Evolutionary conservation across 2,888 invertebrate genomes (phyloP), one percentile per base, ranked within the genome.

Genomic region (Steinernema carpocapsae): DNA sequence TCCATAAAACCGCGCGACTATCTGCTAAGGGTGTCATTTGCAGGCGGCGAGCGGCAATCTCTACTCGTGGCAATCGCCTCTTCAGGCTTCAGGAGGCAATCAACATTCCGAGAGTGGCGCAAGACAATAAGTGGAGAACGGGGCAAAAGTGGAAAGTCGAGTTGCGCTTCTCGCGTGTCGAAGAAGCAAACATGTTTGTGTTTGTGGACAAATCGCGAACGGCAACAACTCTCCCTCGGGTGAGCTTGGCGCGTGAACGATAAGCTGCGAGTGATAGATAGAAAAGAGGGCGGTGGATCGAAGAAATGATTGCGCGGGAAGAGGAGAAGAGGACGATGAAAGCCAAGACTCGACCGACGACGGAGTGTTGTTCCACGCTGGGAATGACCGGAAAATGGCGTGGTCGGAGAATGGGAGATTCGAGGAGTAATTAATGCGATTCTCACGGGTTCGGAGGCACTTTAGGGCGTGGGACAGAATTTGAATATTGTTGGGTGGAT

Each of bases 241-340:
- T 56, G 56, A 56, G 56, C 56, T 56, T 56, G 22, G 56, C 22
- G 56, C 56, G 56, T 26, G 56, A 56, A 56, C 56, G 56, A 56
- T 56, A 56, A 56, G 56, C 56, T 56, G 56, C 26, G 56, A 56
- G 12, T 56, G 56, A 56, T 26, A 19, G 56, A 56, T 56, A 19
- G 56, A 19, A 51, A 19, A 19, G 19, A 7, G 56, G 24, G 56
- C 24, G 56, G 6, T 14, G 43, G 10, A 43, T 43, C n/a, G 48
- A 48, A 14, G 43, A 17, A 17, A 48, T 48, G 48, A 48, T 48
- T 6, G 48, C 48, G 48, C 19, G n/a, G n/a, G 48, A 19, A n/a
- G n/a, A n/a, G n/a, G n/a, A n/a, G n/a, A n/a, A n/a, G n/a, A n/a
- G n/a, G n/a, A n/a, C n/a, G 48, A 17, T 48, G 48, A 48, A 48